A percentile compares a stretch with the other conserved stretches of the same genome.
Evolutionary conservation across 2,113 vertebrate species (phyloP).

Genomic region (Xiphophorus maculatus): DNA sequence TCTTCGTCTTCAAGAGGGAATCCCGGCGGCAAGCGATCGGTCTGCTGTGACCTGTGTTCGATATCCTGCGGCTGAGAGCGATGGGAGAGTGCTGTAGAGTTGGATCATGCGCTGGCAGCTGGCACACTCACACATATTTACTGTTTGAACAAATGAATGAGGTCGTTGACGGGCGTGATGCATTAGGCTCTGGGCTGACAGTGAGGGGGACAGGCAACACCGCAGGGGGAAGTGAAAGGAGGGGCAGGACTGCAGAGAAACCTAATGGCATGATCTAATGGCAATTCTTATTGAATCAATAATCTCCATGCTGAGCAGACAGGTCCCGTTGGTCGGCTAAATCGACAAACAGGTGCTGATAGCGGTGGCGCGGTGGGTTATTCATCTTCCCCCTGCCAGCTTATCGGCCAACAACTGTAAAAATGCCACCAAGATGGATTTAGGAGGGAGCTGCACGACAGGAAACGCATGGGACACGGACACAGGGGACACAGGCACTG

Average conservation of each 20-base stretch:
- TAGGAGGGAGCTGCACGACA: slow-evolving; percentile 70
- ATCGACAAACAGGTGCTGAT: slow-evolving; percentile 98
- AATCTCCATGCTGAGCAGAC: slow-evolving; percentile 98
- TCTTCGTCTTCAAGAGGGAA: slow-evolving; percentile 66
- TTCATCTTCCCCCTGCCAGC: slow-evolving; percentile 92
- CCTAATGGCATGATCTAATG: slow-evolving; percentile 94
- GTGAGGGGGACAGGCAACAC: slow-evolving; percentile 52
- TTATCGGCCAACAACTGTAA: slow-evolving; percentile 91
- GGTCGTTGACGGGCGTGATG: slow-evolving; percentile 83
- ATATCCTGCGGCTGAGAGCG: slow-evolving; percentile 72
- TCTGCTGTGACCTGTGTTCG: slow-evolving; percentile 66
- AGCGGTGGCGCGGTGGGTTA: slow-evolving; percentile 85
- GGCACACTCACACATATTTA: slow-evolving; percentile 36
- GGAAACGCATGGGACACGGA: slow-evolving; percentile 42
- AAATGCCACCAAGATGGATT: slow-evolving; percentile 90
- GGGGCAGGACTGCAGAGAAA: slow-evolving; percentile 68
- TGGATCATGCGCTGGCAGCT: slow-evolving; percentile 45
- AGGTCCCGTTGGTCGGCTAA: slow-evolving; percentile 86
- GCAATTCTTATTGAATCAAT: slow-evolving; percentile 99
- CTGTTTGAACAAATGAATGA: slow-evolving; percentile 85
- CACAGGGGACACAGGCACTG: slow-evolving; percentile 50
- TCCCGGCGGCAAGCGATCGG: slow-evolving; percentile 72
- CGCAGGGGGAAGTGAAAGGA: slow-evolving; percentile 49
- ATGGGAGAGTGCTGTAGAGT: slow-evolving; percentile 49
- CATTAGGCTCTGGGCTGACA: slow-evolving; percentile 83